A percentile compares a stretch with the other conserved stretches of the same genome.
phyloP scores from a whole-genome alignment of 2,797 vertebrate species.

The Lophius americanus region DNA sequence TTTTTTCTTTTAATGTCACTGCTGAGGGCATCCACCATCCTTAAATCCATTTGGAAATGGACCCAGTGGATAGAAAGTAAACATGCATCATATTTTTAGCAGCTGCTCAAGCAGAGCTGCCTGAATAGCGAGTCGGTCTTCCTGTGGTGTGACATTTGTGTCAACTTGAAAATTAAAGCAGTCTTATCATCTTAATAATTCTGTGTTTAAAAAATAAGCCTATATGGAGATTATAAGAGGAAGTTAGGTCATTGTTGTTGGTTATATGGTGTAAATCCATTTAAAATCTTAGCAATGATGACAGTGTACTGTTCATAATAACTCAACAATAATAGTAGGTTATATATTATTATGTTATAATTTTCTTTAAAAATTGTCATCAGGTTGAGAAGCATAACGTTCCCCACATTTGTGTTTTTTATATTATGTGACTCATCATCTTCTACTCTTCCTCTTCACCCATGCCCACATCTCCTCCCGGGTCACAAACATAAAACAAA shows the following conservation, averaged over 20 bases:
- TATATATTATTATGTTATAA: no score
- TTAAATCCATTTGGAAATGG: conserved; percentile 69
- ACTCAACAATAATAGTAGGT: no score
- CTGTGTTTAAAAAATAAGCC: conserved; percentile 4
- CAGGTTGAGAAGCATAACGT: conserved; percentile 18
- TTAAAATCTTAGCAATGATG: conserved; percentile 1
- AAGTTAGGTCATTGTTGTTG: background rate
- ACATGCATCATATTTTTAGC: conserved; percentile 49
- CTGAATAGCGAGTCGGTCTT: conserved; percentile 26
- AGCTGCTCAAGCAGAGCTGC: conserved; percentile 35
- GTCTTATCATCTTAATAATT: conserved; percentile 16
- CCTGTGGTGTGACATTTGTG: conserved; percentile 46
- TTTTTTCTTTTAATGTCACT: conserved; percentile 66
- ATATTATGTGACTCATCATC: conserved; percentile 58
- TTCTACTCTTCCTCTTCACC: conserved; percentile 44
- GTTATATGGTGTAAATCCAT: background rate
- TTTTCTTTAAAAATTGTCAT: conserved; percentile 5
- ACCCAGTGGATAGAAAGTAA: conserved; percentile 57
- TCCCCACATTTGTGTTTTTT: conserved; percentile 35
- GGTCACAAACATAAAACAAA: no score
- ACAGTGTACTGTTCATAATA: background rate
- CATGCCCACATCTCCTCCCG: conserved; percentile 58
- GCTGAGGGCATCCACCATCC: conserved; percentile 67
- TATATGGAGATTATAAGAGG: conserved; percentile 17
- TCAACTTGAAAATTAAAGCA: conserved; percentile 38